Evolutionary conservation across 2,113 vertebrate genomes (phyloP).

Genomic region (Podarcis muralis): DNA sequence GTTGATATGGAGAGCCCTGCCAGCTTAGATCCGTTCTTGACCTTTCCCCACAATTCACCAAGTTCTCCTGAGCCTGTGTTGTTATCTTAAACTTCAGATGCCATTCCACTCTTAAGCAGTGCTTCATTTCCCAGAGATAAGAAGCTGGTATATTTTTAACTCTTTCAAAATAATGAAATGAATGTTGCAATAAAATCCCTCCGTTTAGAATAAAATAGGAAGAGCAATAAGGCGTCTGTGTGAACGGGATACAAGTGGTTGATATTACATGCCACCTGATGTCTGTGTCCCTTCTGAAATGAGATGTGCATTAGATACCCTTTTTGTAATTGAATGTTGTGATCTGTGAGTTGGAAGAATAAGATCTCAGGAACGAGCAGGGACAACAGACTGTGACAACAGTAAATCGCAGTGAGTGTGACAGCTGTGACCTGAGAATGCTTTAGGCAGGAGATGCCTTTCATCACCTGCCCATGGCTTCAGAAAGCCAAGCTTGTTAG

Average conservation of each 20-base stretch:
- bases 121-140: constrained; percentile 66
- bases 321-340: constrained; percentile 73
- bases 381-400: constrained; percentile 70
- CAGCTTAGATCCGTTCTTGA: constrained; percentile 48
- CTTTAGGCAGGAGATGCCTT: constrained; percentile 68
- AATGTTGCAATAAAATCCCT: constrained; percentile 53
- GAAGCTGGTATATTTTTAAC: constrained; percentile 58
- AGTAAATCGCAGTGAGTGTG: constrained; percentile 70
- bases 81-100: constrained; percentile 67
- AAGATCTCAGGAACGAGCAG: constrained; percentile 66
- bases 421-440: constrained; percentile 72
- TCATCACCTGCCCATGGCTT: constrained; percentile 65
- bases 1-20: constrained; percentile 42
- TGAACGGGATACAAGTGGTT: constrained; percentile 41
- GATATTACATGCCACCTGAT: constrained; percentile 58
- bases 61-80: constrained; percentile 43
- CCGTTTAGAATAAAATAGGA: constrained; percentile 20
- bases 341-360: constrained; percentile 72
- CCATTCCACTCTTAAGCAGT: constrained; percentile 60
- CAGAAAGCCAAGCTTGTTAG: constrained; percentile 63
- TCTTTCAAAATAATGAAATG: constrained; percentile 34
- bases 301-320: constrained; percentile 65
- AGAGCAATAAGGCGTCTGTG: background rate
- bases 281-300: constrained; percentile 64
- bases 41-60: constrained; percentile 53